phyloP scores from a whole-genome alignment of 2,797 vertebrate genomes.

The Chelon labrosus region DNA sequence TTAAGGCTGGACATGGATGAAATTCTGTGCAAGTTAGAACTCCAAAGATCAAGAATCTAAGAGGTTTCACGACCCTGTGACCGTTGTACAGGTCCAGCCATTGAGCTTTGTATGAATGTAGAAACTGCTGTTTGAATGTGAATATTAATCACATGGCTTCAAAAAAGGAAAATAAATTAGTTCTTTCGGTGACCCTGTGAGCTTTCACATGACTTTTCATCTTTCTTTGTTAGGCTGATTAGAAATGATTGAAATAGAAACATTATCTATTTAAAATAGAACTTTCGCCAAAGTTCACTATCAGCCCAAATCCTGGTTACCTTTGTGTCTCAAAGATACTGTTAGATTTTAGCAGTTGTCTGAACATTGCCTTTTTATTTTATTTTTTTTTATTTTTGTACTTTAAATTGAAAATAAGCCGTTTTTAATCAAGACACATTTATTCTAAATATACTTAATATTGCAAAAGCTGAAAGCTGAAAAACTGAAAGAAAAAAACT shows the following conservation, averaged over 20 bases:
- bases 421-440: not conserved
- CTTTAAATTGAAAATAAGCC: conserved; percentile 4
- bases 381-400: too few species aligned
- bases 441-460: not conserved
- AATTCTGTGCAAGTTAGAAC: not conserved
- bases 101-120: conserved; percentile 1
- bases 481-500: conserved; percentile 2
- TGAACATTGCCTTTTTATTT: too few species aligned
- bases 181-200: not conserved
- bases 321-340: not conserved
- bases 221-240: not conserved
- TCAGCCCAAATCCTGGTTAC: not conserved
- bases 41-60: conserved; percentile 6
- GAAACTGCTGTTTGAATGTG: too few species aligned
- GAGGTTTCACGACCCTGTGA: not conserved
- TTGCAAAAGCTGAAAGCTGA: not conserved
- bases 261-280: not conserved
- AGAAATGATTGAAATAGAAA: not conserved
- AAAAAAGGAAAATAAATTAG: not conserved
- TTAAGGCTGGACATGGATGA: not conserved
- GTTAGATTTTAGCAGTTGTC: too few species aligned
- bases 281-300: not conserved
- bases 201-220: not conserved
- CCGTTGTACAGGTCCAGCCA: not conserved
- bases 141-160: not conserved